These are phyloP conservation scores for Sarcoramphus papa DNA, from an alignment of 2,797 vertebrate species.

Conservation along the genomic window DNA sequence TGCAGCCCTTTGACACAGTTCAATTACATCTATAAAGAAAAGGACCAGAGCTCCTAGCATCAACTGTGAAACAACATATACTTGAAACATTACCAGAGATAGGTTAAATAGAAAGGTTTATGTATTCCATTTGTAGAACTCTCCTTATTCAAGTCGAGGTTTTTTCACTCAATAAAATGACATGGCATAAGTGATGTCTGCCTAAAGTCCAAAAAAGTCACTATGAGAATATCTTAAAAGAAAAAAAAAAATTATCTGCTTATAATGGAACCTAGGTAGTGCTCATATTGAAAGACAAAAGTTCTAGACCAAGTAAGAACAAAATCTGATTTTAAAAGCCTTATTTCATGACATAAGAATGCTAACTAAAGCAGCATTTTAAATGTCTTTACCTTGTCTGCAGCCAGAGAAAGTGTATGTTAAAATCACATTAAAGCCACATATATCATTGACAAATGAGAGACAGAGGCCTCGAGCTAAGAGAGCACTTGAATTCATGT, in stretches of 20 bases:
- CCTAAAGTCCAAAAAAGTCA: not conserved
- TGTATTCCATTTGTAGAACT: not conserved
- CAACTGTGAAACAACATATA: not conserved
- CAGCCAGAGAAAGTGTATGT: not conserved
- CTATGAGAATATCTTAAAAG: not conserved
- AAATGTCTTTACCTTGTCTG: not conserved
- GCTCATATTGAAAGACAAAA: not conserved
- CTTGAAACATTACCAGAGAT: not conserved
- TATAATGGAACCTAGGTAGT: not conserved
- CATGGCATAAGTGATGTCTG: not conserved
- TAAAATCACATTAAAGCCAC: constrained; percentile 21
- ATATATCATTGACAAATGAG: not conserved
- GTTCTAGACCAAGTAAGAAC: not conserved
- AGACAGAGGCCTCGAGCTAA: not conserved
- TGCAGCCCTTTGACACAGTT: not conserved
- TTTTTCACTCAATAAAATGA: not conserved
- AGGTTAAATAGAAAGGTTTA: not conserved
- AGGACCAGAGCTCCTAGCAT: not conserved
- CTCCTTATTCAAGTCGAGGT: not conserved
- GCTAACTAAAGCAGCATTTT: not conserved
- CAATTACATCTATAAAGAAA: not conserved
- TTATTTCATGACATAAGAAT: not conserved
- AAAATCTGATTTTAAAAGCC: not conserved
- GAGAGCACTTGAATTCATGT: not conserved
- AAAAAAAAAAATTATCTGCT: not conserved